These are phyloP conservation scores for Podabrus alpinus DNA, from an alignment of 2,888 invertebrate species.

Conservation along the genomic window DNA sequence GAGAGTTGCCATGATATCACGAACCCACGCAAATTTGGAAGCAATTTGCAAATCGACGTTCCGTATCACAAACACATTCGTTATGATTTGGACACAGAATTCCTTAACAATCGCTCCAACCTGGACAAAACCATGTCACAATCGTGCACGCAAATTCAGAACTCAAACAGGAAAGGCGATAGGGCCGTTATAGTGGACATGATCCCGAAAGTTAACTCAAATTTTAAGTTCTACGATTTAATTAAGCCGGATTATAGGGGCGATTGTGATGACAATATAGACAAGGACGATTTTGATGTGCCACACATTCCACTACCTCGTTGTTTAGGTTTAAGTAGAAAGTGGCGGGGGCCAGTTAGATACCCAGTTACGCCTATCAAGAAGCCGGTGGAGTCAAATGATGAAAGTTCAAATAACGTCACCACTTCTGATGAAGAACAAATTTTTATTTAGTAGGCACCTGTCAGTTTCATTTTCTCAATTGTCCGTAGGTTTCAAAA, in stretches of 20 bases:
- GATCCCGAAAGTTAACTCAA: conserved; percentile 44
- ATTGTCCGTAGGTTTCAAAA: neutral
- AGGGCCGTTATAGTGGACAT: conserved; percentile 49
- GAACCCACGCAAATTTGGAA: conserved; percentile 45
- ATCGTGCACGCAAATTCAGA: conserved; percentile 46
- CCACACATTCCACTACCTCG: conserved; percentile 60
- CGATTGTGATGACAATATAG: neutral
- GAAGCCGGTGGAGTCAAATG: conserved; percentile 39
- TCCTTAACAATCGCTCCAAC: neutral
- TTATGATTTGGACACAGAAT: conserved; percentile 50
- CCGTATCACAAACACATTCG: conserved; percentile 56
- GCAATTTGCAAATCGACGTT: conserved; percentile 46
- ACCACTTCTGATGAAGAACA: conserved; percentile 65
- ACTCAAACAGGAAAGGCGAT: conserved; percentile 34
- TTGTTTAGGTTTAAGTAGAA: conserved; percentile 63
- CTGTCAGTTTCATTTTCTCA: neutral
- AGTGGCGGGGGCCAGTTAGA: conserved; percentile 66
- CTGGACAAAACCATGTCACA: conserved; percentile 42
- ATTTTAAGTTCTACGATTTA: neutral
- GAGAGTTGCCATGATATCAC: conserved; percentile 52
- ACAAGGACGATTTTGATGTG: conserved; percentile 14
- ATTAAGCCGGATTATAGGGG: neutral
- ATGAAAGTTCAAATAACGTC: conserved; percentile 57
- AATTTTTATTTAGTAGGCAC: conserved; percentile 61
- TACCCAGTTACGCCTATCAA: conserved; percentile 70